Base-by-base conservation (phyloP, 2,113 vertebrate genomes). In the Sisor rabdophorus region DNA sequence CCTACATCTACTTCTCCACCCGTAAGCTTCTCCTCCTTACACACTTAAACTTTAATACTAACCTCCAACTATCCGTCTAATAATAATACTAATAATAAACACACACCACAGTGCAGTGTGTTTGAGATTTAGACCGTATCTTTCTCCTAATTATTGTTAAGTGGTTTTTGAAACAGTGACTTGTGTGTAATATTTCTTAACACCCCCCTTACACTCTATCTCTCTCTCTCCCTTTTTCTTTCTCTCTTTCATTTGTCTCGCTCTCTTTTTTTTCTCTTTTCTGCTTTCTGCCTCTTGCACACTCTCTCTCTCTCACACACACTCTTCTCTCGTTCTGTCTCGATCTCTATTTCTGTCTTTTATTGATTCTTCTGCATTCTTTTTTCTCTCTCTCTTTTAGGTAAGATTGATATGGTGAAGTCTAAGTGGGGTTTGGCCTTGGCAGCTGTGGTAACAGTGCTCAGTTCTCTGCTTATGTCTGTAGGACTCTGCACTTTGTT, bases 1-100 rank as follows among this genome's bases (percentile, higher is more conserved):
- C 97, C 77, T 99, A 99, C 90, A 99, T 98, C 92, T 99, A 98
- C 91, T 99, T 99, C 91, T 99, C 97, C 87, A 98, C 97, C 12
- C 93, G 96, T 99, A 81, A 84, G 96, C 92, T 16, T 3, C 24
- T 8, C 54, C 11, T 16, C 1, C 44, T n/a, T 44, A 16, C 61
- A 16, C 11, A 0, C 36, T 3, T 10, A 44, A 5, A 6, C 0
- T 63, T 61, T 19, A 61, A 32, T 40, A 11, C 28, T 44, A 13
- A 13, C 60, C 4, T 63, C 19, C 1, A 13, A 12, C 0, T 3
- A 19, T 64, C 61, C n/a, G 59, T 26, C 16, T 3, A 44, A 15
- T 44, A 22, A 36, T 26, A 13, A 32, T n/a, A 44, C 5, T 40
- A 64, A 32, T 61, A 61, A 60, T 60, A 11, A 30, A 30, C 32